Evolutionary conservation across 1,140 invertebrate genomes (phyloP), one percentile per base, ranked within the genome.

Genomic region (Lordiphosa stackelbergi): DNA sequence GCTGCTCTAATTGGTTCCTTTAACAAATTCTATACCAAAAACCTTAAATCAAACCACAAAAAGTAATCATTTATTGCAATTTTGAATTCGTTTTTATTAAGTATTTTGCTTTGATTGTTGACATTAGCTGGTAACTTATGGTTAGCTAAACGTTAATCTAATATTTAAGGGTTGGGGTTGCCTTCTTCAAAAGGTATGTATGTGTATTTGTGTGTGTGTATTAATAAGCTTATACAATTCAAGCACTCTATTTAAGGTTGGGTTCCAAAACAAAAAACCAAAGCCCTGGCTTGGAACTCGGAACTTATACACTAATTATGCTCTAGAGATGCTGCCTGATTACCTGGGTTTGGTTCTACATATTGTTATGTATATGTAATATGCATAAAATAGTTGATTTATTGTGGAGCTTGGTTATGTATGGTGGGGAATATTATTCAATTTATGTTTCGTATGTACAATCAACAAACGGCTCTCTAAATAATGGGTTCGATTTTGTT

Each of bases 1-100:
- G n/a, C n/a, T n/a, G n/a, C n/a, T n/a, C n/a, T n/a, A n/a, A n/a
- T n/a, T n/a, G n/a, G n/a, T n/a, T n/a, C n/a, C n/a, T n/a, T n/a
- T n/a, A n/a, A n/a, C n/a, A n/a, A n/a, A n/a, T n/a, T n/a, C n/a
- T n/a, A n/a, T n/a, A n/a, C n/a, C n/a, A n/a, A n/a, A n/a, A n/a
- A n/a, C n/a, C n/a, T n/a, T n/a, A n/a, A n/a, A n/a, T n/a, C n/a
- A n/a, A n/a, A n/a, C n/a, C n/a, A 16, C 19, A 19, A 53, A 31
- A 3, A 9, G n/a, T 6, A 45, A 28, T 63, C 52, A 70, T 49
- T 64, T 57, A 52, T 69, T 83, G 59, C 75, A 61, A 81, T 83
- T 83, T 83, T 72, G 42, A 77, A 83, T 77, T 72, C 64, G 47
- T 61, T 54, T 81, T 81, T 81, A 83, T 81, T 81, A 64, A 59